Percentiles rank a stretch among this genome's conserved stretches.
These are phyloP conservation scores for Morphnarchus princeps DNA, from an alignment of 2,113 vertebrate species.

Conservation along the genomic window DNA sequence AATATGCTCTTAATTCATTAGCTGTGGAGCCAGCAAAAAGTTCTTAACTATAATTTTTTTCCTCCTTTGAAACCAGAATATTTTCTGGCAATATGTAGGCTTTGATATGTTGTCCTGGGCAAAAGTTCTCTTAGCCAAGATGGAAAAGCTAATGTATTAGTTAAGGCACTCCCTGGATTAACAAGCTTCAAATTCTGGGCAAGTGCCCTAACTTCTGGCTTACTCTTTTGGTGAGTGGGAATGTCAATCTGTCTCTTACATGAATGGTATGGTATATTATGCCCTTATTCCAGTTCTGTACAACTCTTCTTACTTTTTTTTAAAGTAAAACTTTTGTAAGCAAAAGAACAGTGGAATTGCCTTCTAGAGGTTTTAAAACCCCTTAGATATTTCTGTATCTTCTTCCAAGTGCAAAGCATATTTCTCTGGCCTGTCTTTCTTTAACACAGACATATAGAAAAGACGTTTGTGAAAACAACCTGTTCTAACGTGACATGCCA, in stretches of 20 bases:
- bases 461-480: background rate
- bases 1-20: background rate
- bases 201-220: background rate
- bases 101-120: background rate
- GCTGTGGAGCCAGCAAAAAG: background rate
- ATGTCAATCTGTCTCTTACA: background rate
- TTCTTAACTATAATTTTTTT: background rate
- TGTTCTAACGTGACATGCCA: background rate
- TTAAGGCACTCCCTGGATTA: background rate
- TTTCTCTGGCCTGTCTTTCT: background rate
- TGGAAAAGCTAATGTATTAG: background rate
- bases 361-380: background rate
- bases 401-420: background rate
- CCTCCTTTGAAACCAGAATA: background rate
- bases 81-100: background rate
- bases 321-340: background rate
- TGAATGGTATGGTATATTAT: background rate
- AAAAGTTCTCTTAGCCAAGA: background rate
- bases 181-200: background rate
- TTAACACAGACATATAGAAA: background rate
- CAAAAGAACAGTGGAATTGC: background rate
- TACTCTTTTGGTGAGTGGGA: background rate
- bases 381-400: background rate
- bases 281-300: background rate
- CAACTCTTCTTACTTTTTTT: background rate